A percentile compares a stretch with the other conserved stretches of the same genome.
Evolutionary conservation across 2,888 invertebrate genomes (phyloP).

Genomic region (Tyria jacobaeae): DNA sequence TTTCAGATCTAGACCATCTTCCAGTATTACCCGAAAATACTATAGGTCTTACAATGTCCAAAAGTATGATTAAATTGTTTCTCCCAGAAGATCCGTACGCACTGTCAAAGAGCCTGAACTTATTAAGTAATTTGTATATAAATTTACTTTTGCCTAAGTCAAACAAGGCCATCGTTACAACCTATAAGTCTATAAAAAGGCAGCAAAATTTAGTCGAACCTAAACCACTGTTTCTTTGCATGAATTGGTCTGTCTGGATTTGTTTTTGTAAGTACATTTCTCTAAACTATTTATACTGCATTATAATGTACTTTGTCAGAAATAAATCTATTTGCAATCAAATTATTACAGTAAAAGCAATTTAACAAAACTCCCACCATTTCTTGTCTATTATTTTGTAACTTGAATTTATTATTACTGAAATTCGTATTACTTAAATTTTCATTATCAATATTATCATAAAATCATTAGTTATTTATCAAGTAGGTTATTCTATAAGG

Average conservation of each 20-base stretch:
- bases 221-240: slow-evolving; percentile 26
- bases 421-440: too few species aligned
- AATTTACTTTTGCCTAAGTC: slow-evolving; percentile 15
- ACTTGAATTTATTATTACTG: too few species aligned
- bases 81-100: slow-evolving; percentile 13
- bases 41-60: slow-evolving; percentile 21
- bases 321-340: too few species aligned
- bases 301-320: background rate
- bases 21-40: background rate
- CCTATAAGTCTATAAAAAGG: background rate
- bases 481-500: too few species aligned
- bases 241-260: slow-evolving; percentile 33
- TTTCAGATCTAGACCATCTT: background rate
- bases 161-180: slow-evolving; percentile 18
- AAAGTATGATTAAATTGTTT: slow-evolving; percentile 15
- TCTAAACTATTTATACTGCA: background rate
- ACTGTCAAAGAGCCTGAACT: slow-evolving; percentile 19
- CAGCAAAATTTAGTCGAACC: background rate
- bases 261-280: slow-evolving; percentile 32
- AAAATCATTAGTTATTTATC: too few species aligned
- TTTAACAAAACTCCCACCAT: too few species aligned
- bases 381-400: too few species aligned
- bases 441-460: too few species aligned
- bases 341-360: too few species aligned
- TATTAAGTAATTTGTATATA: slow-evolving; percentile 35